Conservation (phyloP, 2,113 vertebrate species). For the Rostratula benghalensis region DNA sequence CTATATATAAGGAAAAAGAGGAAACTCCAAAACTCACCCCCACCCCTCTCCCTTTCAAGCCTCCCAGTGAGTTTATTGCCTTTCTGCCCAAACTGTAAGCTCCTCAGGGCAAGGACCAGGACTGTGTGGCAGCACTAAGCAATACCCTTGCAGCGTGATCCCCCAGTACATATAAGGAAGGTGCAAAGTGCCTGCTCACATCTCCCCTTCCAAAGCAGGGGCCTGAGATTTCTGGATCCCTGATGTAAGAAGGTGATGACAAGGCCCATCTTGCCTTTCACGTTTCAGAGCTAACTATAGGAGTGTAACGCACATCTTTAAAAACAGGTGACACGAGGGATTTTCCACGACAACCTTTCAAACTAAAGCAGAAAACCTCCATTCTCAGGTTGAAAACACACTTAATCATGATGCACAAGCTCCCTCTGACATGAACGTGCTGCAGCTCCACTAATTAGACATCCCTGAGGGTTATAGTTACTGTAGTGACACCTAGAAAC, state of each 20-base stretch:
- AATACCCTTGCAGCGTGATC: neutral
- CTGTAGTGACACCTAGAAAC: neutral
- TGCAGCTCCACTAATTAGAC: neutral
- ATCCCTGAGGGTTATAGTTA: neutral
- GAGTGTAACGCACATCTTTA: neutral
- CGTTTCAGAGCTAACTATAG: neutral
- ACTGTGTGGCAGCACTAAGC: neutral
- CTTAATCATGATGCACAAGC: neutral
- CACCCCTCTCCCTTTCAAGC: neutral
- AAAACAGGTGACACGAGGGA: neutral
- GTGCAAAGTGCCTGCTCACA: neutral
- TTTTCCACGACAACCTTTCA: constrained; percentile 36
- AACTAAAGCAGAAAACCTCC: neutral
- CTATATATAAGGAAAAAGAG: neutral
- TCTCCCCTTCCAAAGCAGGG: neutral
- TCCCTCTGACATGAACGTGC: neutral
- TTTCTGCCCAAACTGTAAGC: neutral
- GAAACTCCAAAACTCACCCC: neutral
- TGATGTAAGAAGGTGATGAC: neutral
- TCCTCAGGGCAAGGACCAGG: neutral
- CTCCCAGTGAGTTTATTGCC: neutral
- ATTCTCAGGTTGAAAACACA: neutral
- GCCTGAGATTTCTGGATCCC: neutral
- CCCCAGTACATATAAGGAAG: accelerated
- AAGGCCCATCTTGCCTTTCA: constrained; percentile 19